phyloP scores from a whole-genome alignment of 2,888 invertebrate genomes.

The Clivina fossor region DNA sequence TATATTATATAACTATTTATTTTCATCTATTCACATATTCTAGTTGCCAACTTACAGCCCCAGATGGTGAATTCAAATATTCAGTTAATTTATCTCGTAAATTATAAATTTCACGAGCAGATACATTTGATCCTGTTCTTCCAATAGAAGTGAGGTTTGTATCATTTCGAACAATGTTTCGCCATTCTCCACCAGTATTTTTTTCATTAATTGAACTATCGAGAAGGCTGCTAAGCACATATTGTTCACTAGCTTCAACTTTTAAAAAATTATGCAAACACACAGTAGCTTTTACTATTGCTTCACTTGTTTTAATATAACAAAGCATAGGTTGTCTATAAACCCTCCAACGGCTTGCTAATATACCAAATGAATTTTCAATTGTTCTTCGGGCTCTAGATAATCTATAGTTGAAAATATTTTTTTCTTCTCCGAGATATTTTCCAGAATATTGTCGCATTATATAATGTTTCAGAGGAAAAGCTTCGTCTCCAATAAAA shows the following conservation, averaged over 20 bases:
- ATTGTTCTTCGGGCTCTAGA: constrained; percentile 6
- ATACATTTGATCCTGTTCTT: constrained; percentile 4
- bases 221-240: background rate
- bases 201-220: background rate
- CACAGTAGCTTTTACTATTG: constrained; percentile 9
- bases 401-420: constrained; percentile 7
- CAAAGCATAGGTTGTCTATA: constrained; percentile 9
- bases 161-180: background rate
- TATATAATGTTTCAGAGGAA: too few relatives aligned
- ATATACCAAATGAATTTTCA: constrained; percentile 13
- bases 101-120: constrained; percentile 7
- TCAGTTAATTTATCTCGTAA: constrained; percentile 9
- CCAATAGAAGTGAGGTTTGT: constrained; percentile 7
- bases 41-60: constrained; percentile 8
- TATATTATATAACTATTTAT: background rate
- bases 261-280: constrained; percentile 12
- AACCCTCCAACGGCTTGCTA: constrained; percentile 11
- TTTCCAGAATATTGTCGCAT: constrained; percentile 14
- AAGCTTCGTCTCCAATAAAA: constrained; percentile 3
- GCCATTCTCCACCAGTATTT: constrained; percentile 5
- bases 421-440: constrained; percentile 5
- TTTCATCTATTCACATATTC: background rate
- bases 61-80: constrained; percentile 9
- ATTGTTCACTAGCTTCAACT: background rate
- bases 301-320: constrained; percentile 11